Percentiles rank a stretch among this genome's conserved stretches.
Evolutionary conservation across 1,140 invertebrate species (phyloP).

Genomic region (Lasaia peninsularis): DNA sequence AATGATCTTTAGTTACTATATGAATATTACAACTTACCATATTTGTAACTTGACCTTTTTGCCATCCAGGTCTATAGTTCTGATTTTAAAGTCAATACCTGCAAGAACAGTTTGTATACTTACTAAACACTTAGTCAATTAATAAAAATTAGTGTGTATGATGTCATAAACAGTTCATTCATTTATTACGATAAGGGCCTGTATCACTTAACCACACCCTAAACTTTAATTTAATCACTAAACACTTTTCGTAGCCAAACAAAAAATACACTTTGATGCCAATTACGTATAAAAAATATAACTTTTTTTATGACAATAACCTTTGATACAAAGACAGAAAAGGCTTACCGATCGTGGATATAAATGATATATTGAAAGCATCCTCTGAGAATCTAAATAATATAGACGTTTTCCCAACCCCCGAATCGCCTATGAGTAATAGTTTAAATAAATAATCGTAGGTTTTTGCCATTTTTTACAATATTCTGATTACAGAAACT

Average conservation of each 20-base stretch:
- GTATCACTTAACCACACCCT: conserved; percentile 54
- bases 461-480: conserved; percentile 91
- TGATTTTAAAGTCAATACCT: conserved; percentile 99
- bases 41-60: conserved; percentile 99
- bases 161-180: conserved; percentile 66
- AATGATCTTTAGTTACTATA: too few relatives aligned
- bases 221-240: conserved; percentile 28
- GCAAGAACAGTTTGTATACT: conserved; percentile 65
- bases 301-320: conserved; percentile 70
- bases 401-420: conserved; percentile 99
- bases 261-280: conserved; percentile 61
- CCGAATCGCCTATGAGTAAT: conserved; percentile 97
- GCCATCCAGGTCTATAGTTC: conserved; percentile 97
- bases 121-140: conserved; percentile 46
- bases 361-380: conserved; percentile 98
- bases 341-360: conserved; percentile 95
- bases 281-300: conserved; percentile 65
- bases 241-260: conserved; percentile 46
- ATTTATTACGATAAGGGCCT: conserved; percentile 63
- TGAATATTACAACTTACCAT: conserved; percentile 83
- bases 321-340: conserved; percentile 62
- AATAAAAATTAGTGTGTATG: conserved; percentile 73
- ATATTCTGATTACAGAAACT: conserved; percentile 68
- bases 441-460: conserved; percentile 99
- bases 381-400: conserved; percentile 98